Evolutionary conservation across 2,113 vertebrate genomes (phyloP).

Genomic region (Macaca nemestrina): DNA sequence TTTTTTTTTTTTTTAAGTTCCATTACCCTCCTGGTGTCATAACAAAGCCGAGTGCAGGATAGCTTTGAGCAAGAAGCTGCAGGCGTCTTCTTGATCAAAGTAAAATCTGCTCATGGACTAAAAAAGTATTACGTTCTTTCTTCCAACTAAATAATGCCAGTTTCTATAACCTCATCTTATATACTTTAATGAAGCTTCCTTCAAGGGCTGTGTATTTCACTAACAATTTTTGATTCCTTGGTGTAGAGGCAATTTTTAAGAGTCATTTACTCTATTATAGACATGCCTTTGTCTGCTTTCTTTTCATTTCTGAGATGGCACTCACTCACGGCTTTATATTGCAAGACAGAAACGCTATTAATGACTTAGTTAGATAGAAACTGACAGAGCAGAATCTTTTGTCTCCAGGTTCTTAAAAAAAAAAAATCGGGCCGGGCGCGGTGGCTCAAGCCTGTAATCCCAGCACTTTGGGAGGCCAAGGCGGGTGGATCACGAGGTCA

Average conservation of each 20-base stretch:
- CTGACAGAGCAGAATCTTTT: neutral
- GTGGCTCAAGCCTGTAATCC: too few species aligned
- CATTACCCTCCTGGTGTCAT: neutral
- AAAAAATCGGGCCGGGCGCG: too few species aligned
- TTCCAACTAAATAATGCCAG: constrained; percentile 19
- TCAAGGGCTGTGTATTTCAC: neutral
- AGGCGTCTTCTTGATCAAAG: constrained; percentile 27
- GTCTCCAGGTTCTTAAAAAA: neutral
- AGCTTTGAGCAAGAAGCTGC: neutral
- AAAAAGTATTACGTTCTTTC: constrained; percentile 24
- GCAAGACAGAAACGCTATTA: neutral
- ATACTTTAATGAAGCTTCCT: constrained; percentile 21
- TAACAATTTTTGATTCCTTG: constrained; percentile 28
- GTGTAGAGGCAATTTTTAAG: neutral
- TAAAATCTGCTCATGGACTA: constrained; percentile 16
- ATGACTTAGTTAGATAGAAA: constrained; percentile 22
- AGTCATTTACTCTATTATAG: neutral
- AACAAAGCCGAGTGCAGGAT: neutral
- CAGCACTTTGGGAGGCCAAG: too few species aligned
- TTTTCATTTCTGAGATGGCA: neutral
- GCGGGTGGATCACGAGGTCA: too few species aligned
- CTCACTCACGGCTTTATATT: neutral
- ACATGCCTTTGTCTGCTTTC: neutral
- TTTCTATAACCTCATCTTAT: neutral
- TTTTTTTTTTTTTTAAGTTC: neutral